Conservation (phyloP, 2,113 vertebrate genomes). For the Chamaea fasciata region DNA sequence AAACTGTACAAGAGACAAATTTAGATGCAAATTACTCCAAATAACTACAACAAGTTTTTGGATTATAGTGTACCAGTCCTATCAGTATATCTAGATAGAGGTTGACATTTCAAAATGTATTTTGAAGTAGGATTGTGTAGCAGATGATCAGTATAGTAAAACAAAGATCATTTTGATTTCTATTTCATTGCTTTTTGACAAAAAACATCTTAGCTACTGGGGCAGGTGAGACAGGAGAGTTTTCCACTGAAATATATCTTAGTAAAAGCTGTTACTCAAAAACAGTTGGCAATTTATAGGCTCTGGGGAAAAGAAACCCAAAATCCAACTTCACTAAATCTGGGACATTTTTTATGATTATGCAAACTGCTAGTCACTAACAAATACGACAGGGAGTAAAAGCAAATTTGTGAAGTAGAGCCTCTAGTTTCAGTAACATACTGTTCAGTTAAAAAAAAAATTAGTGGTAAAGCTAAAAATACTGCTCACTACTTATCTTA, state of each 20-base stretch:
- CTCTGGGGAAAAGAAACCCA: background rate
- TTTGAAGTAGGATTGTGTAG: background rate
- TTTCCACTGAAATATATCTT: background rate
- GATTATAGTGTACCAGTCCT: background rate
- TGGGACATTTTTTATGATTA: background rate
- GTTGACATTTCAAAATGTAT: background rate
- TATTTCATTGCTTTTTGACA: background rate
- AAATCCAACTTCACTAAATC: background rate
- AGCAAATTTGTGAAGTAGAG: background rate
- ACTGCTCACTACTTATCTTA: background rate
- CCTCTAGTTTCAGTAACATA: background rate
- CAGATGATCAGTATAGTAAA: background rate
- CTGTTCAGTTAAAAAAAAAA: background rate
- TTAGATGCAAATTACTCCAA: background rate
- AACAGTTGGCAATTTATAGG: background rate
- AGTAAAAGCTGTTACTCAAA: background rate
- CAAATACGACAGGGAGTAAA: background rate
- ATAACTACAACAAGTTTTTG: background rate
- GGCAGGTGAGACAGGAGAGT: rapidly evolving
- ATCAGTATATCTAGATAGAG: background rate
- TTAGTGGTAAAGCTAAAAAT: background rate
- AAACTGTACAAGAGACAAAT: background rate
- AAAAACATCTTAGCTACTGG: background rate
- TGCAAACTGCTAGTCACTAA: background rate
- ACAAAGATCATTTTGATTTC: background rate